Evolutionary conservation across 2,113 vertebrate species (phyloP), one percentile per base, ranked within the genome.

Genomic region (Odocoileus hemionus): DNA sequence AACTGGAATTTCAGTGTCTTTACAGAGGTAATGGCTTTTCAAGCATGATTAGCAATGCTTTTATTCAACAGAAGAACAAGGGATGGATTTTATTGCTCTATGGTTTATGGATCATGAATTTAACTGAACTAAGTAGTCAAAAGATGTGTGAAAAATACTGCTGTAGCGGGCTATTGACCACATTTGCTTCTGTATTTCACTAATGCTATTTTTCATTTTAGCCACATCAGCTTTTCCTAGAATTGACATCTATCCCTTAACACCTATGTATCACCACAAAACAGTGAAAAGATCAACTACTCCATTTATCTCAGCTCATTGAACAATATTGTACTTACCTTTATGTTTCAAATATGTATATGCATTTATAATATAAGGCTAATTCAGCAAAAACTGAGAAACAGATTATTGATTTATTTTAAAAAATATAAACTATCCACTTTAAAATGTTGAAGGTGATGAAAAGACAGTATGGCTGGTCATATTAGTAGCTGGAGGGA

Each of bases 71-170:
- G 82, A 91, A 94, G 57, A 94, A 91, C 55, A 98, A 85, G 76
- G 97, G 95, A 83, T 67, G 52, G 89, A 92, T 98, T 98, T 89
- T 94, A 98, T 98, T 98, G 93, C 83, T 94, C 79, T 97, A 28
- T 91, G 2, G 95, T 98, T 98, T 98, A 98, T 95, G 95, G 92
- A 95, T 98, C 97, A 98, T 98, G 96, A 99, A 98, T 98, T 98
- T 98, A 98, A 98, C 89, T 91, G 94, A 98, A 97, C 80, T 96
- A 96, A 98, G 94, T 97, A 97, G 92, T 92, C 94, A 83, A 98
- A 97, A 90, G 85, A 95, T 98, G 96, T 96, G 67, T 97, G 96
- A 98, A 96, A 97, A 97, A 97, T 97, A 52, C 13, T 91, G 87
- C 70, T 96, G 83, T 87, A 95, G 90, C 93, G 98, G 97, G 89